A percentile compares a stretch with the other conserved stretches of the same genome.
Evolutionary conservation across 2,797 vertebrate genomes (phyloP).

Genomic region (Carduelis carduelis): DNA sequence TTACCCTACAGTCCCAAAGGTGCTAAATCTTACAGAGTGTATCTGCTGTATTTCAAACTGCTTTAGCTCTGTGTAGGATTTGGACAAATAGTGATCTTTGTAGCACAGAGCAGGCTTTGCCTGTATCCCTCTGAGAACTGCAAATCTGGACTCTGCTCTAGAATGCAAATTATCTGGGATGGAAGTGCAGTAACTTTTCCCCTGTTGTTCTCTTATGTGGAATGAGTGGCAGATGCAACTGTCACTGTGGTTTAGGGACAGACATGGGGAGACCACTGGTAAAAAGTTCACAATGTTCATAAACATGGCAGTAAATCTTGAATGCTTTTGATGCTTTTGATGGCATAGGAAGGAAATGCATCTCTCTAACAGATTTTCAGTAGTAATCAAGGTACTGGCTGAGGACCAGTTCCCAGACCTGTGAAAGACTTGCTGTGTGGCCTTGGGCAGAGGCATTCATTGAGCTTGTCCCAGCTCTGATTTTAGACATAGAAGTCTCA

Average conservation of each 20-base stretch:
- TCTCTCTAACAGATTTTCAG: neutral
- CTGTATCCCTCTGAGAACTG: conserved; percentile 22
- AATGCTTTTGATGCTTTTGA: neutral
- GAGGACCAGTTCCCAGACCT: neutral
- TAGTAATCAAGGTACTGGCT: neutral
- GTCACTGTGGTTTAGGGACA: neutral
- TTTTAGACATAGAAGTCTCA: neutral
- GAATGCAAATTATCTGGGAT: neutral
- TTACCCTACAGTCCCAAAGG: conserved; percentile 5
- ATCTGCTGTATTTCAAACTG: conserved; percentile 22
- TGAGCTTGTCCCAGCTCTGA: neutral
- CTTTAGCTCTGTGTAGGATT: neutral
- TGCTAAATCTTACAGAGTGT: conserved; percentile 19
- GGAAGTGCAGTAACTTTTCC: neutral
- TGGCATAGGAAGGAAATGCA: neutral
- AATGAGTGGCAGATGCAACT: neutral
- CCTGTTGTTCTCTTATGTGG: neutral
- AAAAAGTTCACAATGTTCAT: neutral
- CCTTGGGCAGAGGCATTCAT: neutral
- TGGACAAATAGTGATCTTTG: conserved; percentile 34
- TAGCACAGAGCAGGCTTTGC: neutral
- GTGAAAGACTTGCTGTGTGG: neutral
- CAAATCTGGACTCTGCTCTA: conserved; percentile 4
- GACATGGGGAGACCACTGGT: neutral
- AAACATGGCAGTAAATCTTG: neutral